phyloP scores from a whole-genome alignment of 2,113 vertebrate species.

The Chloropsis cyanopogon region DNA sequence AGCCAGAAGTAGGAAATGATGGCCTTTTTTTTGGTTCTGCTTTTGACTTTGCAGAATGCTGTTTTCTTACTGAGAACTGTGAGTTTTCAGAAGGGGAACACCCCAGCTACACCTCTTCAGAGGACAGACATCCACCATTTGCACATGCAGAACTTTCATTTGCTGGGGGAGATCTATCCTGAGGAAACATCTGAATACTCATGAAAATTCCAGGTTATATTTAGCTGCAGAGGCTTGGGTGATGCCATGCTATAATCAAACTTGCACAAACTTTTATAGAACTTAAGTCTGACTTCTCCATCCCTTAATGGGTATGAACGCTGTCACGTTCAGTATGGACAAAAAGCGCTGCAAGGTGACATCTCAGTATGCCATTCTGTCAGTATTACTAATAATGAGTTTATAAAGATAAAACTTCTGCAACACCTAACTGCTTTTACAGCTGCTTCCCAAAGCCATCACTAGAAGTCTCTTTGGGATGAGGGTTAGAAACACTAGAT shows the following conservation, averaged over 20 bases:
- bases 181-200: background rate
- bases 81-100: background rate
- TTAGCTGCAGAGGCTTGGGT: background rate
- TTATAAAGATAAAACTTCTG: background rate
- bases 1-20: background rate
- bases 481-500: background rate
- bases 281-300: background rate
- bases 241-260: background rate
- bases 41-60: background rate
- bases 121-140: background rate
- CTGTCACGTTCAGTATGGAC: background rate
- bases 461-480: background rate
- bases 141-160: background rate
- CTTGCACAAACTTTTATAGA: background rate
- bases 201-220: background rate
- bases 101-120: background rate
- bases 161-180: background rate
- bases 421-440: background rate
- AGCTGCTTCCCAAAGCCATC: background rate
- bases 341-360: background rate
- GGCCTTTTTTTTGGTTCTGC: background rate
- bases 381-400: background rate
- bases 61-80: background rate
- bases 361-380: background rate
- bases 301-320: background rate